Evolutionary conservation across 2,888 invertebrate species (phyloP).

Genomic region (Crematogaster levior): DNA sequence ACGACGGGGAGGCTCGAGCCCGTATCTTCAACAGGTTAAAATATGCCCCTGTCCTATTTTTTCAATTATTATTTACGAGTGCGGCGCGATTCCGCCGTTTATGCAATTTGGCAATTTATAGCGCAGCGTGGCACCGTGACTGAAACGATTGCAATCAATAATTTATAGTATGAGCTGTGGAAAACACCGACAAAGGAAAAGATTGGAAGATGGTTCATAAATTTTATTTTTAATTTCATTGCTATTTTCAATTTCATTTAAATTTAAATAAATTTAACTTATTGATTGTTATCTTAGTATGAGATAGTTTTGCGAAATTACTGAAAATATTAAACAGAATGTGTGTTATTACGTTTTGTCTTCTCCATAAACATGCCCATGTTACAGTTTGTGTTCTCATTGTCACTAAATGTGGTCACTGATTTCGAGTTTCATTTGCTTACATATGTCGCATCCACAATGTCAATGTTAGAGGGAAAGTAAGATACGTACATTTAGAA

Average conservation of each 20-base stretch:
- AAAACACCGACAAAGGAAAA: not conserved
- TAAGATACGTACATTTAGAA: not conserved
- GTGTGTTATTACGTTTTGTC: conserved; percentile 2
- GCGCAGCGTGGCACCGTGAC: not conserved
- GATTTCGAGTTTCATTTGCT: conserved; percentile 20
- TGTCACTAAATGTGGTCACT: conserved; percentile 7
- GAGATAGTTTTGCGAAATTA: not conserved
- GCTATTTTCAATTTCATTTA: not conserved
- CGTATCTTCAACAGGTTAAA: conserved; percentile 39
- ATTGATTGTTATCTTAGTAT: not conserved
- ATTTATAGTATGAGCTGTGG: conserved; percentile 12
- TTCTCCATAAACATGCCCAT: not conserved
- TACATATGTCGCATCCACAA: conserved; percentile 7
- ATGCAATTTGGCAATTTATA: conserved; percentile 29
- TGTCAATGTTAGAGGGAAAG: conserved; percentile 6
- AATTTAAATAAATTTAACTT: not conserved
- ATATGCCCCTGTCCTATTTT: conserved; percentile 17
- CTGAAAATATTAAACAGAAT: not conserved
- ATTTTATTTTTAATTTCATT: not conserved
- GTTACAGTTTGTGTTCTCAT: not conserved
- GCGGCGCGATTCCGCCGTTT: conserved; percentile 7
- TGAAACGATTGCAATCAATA: conserved; percentile 18
- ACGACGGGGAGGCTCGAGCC: not conserved
- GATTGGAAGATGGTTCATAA: not conserved
- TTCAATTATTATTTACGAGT: conserved; percentile 32